Evolutionary conservation across 1,140 invertebrate genomes (phyloP).

Genomic region (Tetragnatha versicolor): DNA sequence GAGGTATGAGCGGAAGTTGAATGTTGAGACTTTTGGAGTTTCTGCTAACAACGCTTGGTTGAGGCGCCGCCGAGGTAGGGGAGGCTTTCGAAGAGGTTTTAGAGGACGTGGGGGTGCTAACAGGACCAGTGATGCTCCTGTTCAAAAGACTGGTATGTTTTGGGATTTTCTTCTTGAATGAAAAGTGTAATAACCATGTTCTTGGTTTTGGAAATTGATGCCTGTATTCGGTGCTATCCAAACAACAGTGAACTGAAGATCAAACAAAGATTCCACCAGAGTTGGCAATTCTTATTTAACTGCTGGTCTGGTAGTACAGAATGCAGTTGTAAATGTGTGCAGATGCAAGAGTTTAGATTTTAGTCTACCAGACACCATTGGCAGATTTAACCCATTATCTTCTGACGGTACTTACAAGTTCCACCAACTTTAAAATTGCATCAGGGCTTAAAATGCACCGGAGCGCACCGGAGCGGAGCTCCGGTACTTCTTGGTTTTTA

Average conservation of each 20-base stretch:
- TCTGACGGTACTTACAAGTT: no score
- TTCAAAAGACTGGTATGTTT: conserved; percentile 21
- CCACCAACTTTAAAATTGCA: no score
- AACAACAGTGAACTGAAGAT: neutral
- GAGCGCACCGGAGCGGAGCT: no score
- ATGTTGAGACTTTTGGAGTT: conserved; percentile 97
- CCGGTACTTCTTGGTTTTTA: no score
- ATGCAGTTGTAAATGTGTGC: neutral
- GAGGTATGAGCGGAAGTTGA: conserved; percentile 95
- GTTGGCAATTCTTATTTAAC: neutral
- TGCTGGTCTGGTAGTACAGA: no score
- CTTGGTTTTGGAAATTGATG: neutral
- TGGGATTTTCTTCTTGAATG: neutral
- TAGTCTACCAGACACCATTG: no score
- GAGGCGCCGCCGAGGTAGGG: conserved; percentile 21
- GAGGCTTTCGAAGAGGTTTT: conserved; percentile 29
- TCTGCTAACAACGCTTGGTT: conserved; percentile 20
- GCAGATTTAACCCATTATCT: no score
- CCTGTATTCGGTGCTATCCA: neutral
- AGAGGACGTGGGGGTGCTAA: conserved; percentile 20
- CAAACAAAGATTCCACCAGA: neutral
- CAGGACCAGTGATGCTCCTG: neutral
- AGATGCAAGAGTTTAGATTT: no score
- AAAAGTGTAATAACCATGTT: neutral
- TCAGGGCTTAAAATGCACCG: no score